Evolutionary conservation across 1,140 invertebrate species (phyloP).

Genomic region (Myzus persicae): DNA sequence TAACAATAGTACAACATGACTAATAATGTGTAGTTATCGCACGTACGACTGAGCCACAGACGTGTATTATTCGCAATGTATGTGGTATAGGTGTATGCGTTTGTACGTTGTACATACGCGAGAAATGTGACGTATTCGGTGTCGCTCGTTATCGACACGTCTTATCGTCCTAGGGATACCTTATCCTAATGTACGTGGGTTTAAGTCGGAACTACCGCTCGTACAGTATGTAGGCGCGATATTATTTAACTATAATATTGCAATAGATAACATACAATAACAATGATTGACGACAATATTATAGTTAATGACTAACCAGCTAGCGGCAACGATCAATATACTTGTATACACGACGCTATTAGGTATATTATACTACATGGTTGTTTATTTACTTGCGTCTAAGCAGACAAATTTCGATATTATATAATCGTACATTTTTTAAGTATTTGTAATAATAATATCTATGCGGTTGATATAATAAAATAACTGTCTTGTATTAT

Average conservation of each 20-base stretch:
- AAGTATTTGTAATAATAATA: neutral
- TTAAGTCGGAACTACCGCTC: neutral
- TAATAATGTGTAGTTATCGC: constrained; percentile 15
- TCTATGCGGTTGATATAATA: neutral
- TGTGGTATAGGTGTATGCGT: neutral
- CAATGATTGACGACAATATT: neutral
- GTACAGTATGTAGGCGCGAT: no score
- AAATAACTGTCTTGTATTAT: neutral
- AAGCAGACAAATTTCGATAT: no score
- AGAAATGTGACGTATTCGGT: neutral
- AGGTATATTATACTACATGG: no score
- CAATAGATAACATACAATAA: neutral
- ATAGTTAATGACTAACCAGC: no score
- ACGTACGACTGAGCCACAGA: neutral
- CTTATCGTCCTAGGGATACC: neutral
- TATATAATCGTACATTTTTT: no score
- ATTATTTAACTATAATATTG: neutral
- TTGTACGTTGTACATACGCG: neutral
- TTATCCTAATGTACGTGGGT: neutral
- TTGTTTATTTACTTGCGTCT: no score
- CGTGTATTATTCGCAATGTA: neutral
- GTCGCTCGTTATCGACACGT: neutral
- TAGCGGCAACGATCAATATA: no score
- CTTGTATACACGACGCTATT: no score
- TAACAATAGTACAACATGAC: constrained; percentile 6